A percentile compares a stretch with the other conserved stretches of the same genome.
phyloP scores from a whole-genome alignment of 2,113 vertebrate genomes.

The Scomber colias region DNA sequence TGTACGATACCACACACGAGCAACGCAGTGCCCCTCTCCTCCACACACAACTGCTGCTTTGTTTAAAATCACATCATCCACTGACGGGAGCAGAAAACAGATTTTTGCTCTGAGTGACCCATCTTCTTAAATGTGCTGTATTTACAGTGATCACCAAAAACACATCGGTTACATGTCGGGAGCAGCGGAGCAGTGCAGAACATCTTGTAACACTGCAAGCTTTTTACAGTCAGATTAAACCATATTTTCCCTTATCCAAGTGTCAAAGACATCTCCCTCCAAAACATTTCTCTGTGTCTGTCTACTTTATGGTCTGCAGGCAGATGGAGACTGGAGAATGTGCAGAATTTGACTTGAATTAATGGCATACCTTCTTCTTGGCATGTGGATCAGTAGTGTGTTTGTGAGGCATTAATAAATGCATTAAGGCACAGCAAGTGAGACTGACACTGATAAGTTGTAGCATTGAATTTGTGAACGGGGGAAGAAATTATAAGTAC shows the following conservation, averaged over 20 bases:
- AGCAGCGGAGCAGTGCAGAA: conserved; percentile 51
- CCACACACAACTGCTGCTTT: conserved; percentile 15
- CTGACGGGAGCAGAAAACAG: conserved; percentile 17
- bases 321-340: conserved; percentile 43
- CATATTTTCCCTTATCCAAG: background rate
- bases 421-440: conserved; percentile 88
- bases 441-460: conserved; percentile 67
- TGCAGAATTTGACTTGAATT: conserved; percentile 27
- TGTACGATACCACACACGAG: conserved; percentile 46
- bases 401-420: conserved; percentile 79
- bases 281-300: background rate
- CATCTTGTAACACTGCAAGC: conserved; percentile 49
- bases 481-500: conserved; percentile 42
- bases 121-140: conserved; percentile 58
- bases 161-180: conserved; percentile 31
- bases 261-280: conserved; percentile 19
- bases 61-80: background rate
- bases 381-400: conserved; percentile 65
- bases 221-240: conserved; percentile 42
- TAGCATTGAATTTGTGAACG: conserved; percentile 53
- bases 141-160: conserved; percentile 62
- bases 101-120: conserved; percentile 30
- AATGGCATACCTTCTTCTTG: conserved; percentile 59
- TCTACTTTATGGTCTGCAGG: conserved; percentile 20
- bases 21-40: conserved; percentile 38